These are phyloP conservation scores for Saguinus imperator DNA, from an alignment of 2,113 vertebrate genomes.

Conservation along the genomic window DNA sequence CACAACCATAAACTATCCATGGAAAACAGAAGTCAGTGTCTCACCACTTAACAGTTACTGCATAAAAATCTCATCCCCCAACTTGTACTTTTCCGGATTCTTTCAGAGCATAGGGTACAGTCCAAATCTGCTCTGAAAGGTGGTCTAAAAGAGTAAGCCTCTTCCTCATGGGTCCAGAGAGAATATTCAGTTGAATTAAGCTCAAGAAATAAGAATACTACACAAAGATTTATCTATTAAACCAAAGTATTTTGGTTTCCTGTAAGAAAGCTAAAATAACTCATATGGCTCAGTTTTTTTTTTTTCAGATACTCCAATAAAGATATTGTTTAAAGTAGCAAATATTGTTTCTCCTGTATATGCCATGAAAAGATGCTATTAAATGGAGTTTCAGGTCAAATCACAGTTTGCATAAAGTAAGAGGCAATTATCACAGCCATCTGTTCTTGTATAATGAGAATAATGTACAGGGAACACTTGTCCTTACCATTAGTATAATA, in stretches of 20 bases:
- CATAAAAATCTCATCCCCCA: background rate
- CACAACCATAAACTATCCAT: background rate
- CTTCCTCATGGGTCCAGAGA: background rate
- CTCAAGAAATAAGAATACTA: background rate
- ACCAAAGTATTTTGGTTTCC: background rate
- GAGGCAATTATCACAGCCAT: background rate
- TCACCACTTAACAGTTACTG: background rate
- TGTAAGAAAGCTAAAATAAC: background rate
- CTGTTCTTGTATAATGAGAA: constrained; percentile 19
- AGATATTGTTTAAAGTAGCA: background rate
- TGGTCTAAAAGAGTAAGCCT: background rate
- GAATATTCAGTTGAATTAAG: background rate
- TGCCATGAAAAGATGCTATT: constrained; percentile 5
- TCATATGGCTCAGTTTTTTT: background rate
- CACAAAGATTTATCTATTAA: background rate
- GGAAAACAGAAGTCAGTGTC: background rate
- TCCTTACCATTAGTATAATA: background rate
- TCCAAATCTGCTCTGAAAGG: background rate
- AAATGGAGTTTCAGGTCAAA: constrained; percentile 33
- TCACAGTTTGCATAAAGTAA: constrained; percentile 37
- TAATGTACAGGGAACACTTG: background rate
- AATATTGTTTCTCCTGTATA: background rate
- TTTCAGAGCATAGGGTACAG: background rate
- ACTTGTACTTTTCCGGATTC: background rate
- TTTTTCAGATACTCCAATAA: constrained; percentile 11